Evolutionary conservation across 2,113 vertebrate species (phyloP).

Genomic region (Chiloscyllium plagiosum): DNA sequence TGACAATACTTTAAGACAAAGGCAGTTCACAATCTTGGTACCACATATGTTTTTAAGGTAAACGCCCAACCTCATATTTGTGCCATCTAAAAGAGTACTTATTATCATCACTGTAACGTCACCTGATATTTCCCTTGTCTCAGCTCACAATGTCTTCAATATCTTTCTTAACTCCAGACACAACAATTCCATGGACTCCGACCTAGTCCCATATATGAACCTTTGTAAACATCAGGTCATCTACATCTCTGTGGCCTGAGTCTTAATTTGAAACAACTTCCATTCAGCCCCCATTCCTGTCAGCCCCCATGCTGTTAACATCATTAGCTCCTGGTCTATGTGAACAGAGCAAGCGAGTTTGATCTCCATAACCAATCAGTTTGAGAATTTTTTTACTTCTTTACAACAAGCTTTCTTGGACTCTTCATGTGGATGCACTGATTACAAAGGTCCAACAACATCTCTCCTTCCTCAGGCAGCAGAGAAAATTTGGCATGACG

Average conservation of each 20-base stretch:
- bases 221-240: not conserved
- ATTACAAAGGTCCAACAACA: too few species aligned
- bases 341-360: not conserved
- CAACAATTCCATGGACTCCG: not conserved
- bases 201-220: not conserved
- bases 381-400: not conserved
- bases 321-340: not conserved
- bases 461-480: too few species aligned
- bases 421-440: too few species aligned
- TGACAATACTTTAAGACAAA: not conserved
- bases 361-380: not conserved
- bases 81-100: not conserved
- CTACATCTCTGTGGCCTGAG: not conserved
- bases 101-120: not conserved
- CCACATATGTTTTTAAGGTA: not conserved
- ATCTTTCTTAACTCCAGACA: not conserved
- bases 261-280: not conserved
- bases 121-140: not conserved
- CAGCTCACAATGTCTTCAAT: not conserved
- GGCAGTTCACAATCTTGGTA: not conserved
- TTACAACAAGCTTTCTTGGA: not conserved
- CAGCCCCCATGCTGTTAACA: not conserved
- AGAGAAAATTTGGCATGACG: too few species aligned
- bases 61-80: not conserved
- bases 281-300: not conserved